Evolutionary conservation across 2,113 vertebrate genomes (phyloP).

Genomic region (Lontra canadensis): DNA sequence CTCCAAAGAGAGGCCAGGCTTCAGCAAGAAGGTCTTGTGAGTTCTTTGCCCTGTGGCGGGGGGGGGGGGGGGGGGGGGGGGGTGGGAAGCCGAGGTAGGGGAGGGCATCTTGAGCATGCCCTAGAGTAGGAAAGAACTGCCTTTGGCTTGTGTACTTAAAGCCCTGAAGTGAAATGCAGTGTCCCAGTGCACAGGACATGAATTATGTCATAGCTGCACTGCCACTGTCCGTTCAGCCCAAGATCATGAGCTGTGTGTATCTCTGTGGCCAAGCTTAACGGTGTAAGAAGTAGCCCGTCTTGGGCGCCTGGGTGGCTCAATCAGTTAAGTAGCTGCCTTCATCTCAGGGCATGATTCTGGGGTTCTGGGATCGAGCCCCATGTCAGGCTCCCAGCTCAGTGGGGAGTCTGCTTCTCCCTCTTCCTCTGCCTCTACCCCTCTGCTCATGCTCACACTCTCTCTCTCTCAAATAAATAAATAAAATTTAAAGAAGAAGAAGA

Average conservation of each 20-base stretch:
- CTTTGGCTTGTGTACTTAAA: neutral
- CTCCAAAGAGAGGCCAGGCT: neutral
- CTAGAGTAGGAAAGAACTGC: neutral
- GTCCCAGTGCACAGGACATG: neutral
- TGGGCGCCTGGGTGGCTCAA: neutral
- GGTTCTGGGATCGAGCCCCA: too few relatives aligned
- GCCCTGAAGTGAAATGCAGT: neutral
- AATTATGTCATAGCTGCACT: neutral
- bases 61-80: rapidly evolving
- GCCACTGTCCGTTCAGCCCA: neutral
- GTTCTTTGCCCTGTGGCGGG: neutral
- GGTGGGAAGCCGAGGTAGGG: neutral
- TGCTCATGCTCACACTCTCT: too few relatives aligned
- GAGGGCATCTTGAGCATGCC: neutral
- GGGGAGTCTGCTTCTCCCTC: too few relatives aligned
- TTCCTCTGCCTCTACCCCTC: too few relatives aligned
- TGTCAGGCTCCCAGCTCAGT: too few relatives aligned
- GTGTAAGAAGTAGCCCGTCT: neutral
- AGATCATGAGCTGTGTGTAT: neutral
- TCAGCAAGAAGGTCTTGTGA: neutral
- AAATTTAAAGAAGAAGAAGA: too few relatives aligned
- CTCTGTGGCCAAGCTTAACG: neutral
- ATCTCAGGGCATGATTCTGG: too few relatives aligned
- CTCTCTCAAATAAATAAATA: too few relatives aligned
- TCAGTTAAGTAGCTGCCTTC: too few relatives aligned